Conservation (phyloP, 2,113 vertebrate species). For the Dicerorhinus sumatrensis region DNA sequence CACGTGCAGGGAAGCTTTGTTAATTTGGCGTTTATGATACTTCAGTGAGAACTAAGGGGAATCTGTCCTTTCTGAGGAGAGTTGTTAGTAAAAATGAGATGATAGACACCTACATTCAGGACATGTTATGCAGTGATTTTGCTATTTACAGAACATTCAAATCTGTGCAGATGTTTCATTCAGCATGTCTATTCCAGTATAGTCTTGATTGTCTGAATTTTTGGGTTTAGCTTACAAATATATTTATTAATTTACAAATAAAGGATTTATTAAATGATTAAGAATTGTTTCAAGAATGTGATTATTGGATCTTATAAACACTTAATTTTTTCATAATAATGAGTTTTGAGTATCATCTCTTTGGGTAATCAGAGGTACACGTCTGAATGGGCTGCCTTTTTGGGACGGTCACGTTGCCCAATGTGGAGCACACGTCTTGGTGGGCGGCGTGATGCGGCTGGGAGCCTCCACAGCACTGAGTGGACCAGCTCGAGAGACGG, state of each 20-base stretch:
- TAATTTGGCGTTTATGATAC: background rate
- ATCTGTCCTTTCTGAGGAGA: background rate
- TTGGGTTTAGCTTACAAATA: background rate
- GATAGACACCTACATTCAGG: background rate
- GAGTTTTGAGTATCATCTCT: background rate
- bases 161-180: background rate
- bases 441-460: background rate
- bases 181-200: background rate
- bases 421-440: background rate
- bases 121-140: background rate
- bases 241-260: constrained; percentile 69
- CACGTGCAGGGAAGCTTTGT: background rate
- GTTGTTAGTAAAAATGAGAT: background rate
- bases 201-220: constrained; percentile 47
- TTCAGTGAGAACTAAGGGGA: background rate
- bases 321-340: background rate
- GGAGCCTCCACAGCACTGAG: background rate
- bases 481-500: background rate
- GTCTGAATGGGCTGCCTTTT: background rate
- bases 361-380: background rate
- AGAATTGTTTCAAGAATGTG: constrained; percentile 31
- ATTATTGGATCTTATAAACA: background rate
- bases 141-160: background rate
- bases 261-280: constrained; percentile 52
- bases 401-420: background rate